phyloP scores from a whole-genome alignment of 2,888 invertebrate genomes.

The Clivina fossor region DNA sequence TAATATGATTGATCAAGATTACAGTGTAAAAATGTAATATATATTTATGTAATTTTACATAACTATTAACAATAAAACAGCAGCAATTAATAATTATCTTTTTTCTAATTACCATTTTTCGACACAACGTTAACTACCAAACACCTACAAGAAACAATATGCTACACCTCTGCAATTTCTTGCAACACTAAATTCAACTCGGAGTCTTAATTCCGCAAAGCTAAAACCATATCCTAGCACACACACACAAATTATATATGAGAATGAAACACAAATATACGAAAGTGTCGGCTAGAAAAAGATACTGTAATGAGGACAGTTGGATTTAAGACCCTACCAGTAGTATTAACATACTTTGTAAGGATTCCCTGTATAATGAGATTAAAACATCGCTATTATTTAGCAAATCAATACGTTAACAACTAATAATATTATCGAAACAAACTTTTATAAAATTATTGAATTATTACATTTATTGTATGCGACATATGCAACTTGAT shows the following conservation, averaged over 20 bases:
- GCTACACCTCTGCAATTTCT: constrained; percentile 9
- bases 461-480: too few relatives aligned
- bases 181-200: constrained; percentile 19
- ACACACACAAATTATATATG: constrained; percentile 6
- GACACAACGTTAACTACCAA: too few relatives aligned
- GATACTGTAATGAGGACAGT: constrained; percentile 22
- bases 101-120: too few relatives aligned
- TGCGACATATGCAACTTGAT: too few relatives aligned
- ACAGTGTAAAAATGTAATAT: too few relatives aligned
- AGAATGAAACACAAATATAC: constrained; percentile 13
- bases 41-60: too few relatives aligned
- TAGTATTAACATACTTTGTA: constrained; percentile 5
- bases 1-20: too few relatives aligned
- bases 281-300: constrained; percentile 6
- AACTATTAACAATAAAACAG: too few relatives aligned
- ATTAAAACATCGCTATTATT: constrained; percentile 23
- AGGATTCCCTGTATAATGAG: constrained; percentile 22
- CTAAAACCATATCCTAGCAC: too few relatives aligned
- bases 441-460: too few relatives aligned
- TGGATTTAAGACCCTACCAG: constrained; percentile 22
- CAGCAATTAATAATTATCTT: too few relatives aligned
- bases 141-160: constrained; percentile 4
- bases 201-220: too few relatives aligned
- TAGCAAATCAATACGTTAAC: constrained; percentile 26
- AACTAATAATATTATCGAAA: constrained; percentile 21